Evolutionary conservation across 2,888 invertebrate genomes (phyloP), one percentile per base, ranked within the genome.

Genomic region (Dione vanillae): DNA sequence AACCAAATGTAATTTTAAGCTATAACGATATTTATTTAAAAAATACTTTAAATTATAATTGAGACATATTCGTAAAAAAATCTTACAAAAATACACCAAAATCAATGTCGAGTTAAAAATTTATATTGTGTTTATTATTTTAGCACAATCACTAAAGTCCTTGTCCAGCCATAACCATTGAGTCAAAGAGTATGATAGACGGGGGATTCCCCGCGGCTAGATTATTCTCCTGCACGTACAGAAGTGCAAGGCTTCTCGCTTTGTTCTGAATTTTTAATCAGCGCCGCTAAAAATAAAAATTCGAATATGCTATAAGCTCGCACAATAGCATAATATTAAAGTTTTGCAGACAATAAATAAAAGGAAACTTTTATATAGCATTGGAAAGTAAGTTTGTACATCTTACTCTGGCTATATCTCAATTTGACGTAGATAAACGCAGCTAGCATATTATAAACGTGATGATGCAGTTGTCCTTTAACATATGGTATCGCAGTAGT

Each of bases 181-280:
- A 82, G 82, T 85, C 85, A 88, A 85, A 87, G 85, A 82, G 78
- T 80, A 81, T 86, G 87, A 87, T 80, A 85, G 87, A 84, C 84
- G 80, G 83, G 87, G 87, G 87, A 86, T 82, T 85, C 83, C 85
- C 85, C 78, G 78, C 80, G 79, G 83, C 82, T 86, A 86, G 90
- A 89, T 90, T 92, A 92, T 92, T 90, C 92, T 80, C 75, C 81
- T 88, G 84, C 92, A 92, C 92, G 92, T 88, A 81, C 78, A 79
- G 80, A 80, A 82, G 82, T 78, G 84, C 84, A 84, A 79, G 78
- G 86, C 86, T 88, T 85, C 85, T 73, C 78, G 84, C 85, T 87
- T 90, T 88, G 88, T 87, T 82, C 83, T 86, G 86, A 88, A 89
- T 87, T 91, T 91, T 90, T 92, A 92, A 92, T 91, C 88, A 88